Percentiles rank a stretch among this genome's conserved stretches.
Evolutionary conservation across 1,140 invertebrate genomes (phyloP).

Genomic region (Aphelenchoides besseyi): DNA sequence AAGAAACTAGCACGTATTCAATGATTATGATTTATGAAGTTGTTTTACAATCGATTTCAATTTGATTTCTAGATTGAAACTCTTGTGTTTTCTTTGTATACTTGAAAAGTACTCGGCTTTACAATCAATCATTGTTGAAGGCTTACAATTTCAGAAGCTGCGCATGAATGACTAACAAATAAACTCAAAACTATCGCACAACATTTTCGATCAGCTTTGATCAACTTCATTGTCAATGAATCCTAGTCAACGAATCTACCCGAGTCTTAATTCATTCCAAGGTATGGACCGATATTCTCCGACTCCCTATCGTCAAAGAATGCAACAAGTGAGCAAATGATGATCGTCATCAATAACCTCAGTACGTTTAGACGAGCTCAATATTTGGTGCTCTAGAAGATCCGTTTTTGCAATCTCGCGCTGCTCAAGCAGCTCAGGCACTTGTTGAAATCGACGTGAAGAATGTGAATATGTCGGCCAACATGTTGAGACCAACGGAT

Average conservation of each 20-base stretch:
- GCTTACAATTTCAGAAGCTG: no score
- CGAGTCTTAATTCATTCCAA: slow-evolving; percentile 18
- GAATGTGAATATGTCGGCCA: slow-evolving; percentile 50
- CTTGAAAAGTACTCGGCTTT: no score
- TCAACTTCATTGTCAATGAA: slow-evolving; percentile 25
- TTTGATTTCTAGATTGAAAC: no score
- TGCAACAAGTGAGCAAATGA: slow-evolving; percentile 25
- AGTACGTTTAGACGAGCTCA: slow-evolving; percentile 47
- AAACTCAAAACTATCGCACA: no score
- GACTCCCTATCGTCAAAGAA: slow-evolving; percentile 25
- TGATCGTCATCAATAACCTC: background rate
- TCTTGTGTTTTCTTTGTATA: no score
- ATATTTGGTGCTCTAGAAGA: slow-evolving; percentile 56
- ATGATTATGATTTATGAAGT: no score
- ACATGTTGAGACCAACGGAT: slow-evolving; percentile 49
- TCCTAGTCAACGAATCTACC: slow-evolving; percentile 25
- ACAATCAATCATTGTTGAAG: no score
- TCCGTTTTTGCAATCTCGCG: slow-evolving; percentile 47
- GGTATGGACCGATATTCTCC: slow-evolving; percentile 24
- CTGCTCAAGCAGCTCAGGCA: slow-evolving; percentile 49
- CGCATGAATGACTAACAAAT: no score
- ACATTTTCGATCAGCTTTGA: no score
- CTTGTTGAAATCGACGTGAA: slow-evolving; percentile 58
- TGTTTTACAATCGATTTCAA: no score
- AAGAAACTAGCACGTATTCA: no score